phyloP scores from a whole-genome alignment of 2,113 vertebrate genomes.

The Hystrix cristata region DNA sequence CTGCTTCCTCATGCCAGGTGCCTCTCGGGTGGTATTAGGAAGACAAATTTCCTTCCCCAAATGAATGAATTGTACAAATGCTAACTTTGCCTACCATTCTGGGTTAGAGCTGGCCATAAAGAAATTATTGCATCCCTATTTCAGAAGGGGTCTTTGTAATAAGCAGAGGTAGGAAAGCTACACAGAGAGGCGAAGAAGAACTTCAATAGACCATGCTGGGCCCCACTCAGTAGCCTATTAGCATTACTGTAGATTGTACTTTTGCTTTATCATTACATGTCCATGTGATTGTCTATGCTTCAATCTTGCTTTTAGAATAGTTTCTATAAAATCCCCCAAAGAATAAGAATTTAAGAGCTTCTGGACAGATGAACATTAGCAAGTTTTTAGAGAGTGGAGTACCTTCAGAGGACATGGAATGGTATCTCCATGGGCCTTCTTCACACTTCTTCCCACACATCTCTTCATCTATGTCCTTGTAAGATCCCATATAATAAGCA shows the following conservation, averaged over 20 bases:
- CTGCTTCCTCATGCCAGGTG: constrained; percentile 47
- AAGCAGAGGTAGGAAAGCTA: too few species aligned
- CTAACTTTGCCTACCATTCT: not conserved
- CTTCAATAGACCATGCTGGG: not conserved
- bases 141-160: too few species aligned
- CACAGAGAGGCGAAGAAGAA: not conserved
- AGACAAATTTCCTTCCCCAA: not conserved
- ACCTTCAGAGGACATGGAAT: not conserved
- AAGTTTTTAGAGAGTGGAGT: not conserved
- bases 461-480: not conserved
- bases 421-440: not conserved
- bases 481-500: not conserved
- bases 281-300: not conserved
- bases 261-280: not conserved
- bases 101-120: not conserved
- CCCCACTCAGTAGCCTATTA: not conserved
- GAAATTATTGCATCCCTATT: not conserved
- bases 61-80: not conserved
- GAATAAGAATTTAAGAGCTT: not conserved
- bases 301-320: not conserved
- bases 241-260: not conserved
- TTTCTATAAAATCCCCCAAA: not conserved
- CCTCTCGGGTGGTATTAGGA: constrained; percentile 35
- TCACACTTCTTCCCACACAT: not conserved
- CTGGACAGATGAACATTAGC: not conserved